Conservation (phyloP, 2,888 invertebrate species). For the Octonoba sinensis region DNA sequence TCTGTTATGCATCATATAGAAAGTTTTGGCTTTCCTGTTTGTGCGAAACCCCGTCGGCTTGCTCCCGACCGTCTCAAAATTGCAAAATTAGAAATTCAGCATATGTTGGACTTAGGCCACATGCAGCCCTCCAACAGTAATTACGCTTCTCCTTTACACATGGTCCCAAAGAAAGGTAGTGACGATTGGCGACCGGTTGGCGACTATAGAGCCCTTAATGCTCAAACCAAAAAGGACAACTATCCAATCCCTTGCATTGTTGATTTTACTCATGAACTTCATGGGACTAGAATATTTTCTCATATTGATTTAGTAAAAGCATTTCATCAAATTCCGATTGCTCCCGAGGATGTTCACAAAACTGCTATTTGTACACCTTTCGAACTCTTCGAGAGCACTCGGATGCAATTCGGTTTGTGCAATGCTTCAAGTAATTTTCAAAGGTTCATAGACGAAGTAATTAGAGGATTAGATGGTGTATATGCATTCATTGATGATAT, state of each 20-base stretch:
- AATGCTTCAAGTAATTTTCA: slow-evolving; percentile 18
- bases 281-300: slow-evolving; percentile 26
- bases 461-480: slow-evolving; percentile 7
- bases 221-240: slow-evolving; percentile 28
- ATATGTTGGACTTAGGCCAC: slow-evolving; percentile 3
- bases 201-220: slow-evolving; percentile 20
- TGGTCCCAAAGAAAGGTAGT: too few relatives aligned
- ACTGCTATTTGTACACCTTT: slow-evolving; percentile 50
- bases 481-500: slow-evolving; percentile 55
- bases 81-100: slow-evolving; percentile 20
- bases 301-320: slow-evolving; percentile 26
- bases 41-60: slow-evolving; percentile 60
- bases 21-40: slow-evolving; percentile 69
- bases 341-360: slow-evolving; percentile 28
- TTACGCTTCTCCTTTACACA: slow-evolving; percentile 53
- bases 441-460: slow-evolving; percentile 38
- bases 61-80: slow-evolving; percentile 30
- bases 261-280: slow-evolving; percentile 25
- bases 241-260: slow-evolving; percentile 13
- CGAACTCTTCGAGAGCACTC: slow-evolving; percentile 25
- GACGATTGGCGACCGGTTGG: slow-evolving; percentile 25
- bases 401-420: slow-evolving; percentile 69
- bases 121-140: slow-evolving; percentile 39
- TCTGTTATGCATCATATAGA: slow-evolving; percentile 67
- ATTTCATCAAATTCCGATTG: slow-evolving; percentile 42